Conservation (phyloP, 2,797 vertebrate species). For the Rhyacichthys aspro region DNA sequence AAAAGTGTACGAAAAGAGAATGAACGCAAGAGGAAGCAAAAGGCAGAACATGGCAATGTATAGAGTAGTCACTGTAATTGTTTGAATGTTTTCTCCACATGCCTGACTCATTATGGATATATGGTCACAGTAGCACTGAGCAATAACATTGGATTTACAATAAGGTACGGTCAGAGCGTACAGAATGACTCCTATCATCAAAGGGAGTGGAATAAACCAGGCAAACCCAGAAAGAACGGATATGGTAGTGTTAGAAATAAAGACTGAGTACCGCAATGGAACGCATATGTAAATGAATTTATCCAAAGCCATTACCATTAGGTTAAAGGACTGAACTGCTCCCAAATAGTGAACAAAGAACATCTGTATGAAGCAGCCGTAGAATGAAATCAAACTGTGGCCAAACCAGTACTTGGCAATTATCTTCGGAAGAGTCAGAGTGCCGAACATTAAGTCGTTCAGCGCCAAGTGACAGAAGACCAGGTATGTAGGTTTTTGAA, state of each 20-base stretch:
- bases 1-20: slow-evolving; percentile 76
- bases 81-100: slow-evolving; percentile 63
- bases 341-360: slow-evolving; percentile 78
- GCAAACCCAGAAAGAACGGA: slow-evolving; percentile 48
- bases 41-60: slow-evolving; percentile 72
- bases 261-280: slow-evolving; percentile 69
- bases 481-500: slow-evolving; percentile 78
- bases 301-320: slow-evolving; percentile 77
- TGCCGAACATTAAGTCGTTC: slow-evolving; percentile 74
- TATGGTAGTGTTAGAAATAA: slow-evolving; percentile 72
- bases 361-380: slow-evolving; percentile 72
- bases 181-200: slow-evolving; percentile 35
- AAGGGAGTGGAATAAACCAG: slow-evolving; percentile 58
- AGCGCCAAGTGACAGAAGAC: slow-evolving; percentile 77
- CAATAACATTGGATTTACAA: slow-evolving; percentile 76
- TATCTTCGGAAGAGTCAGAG: slow-evolving; percentile 74
- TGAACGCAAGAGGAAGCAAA: slow-evolving; percentile 73
- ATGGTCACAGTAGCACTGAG: slow-evolving; percentile 80
- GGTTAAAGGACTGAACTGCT: slow-evolving; percentile 65
- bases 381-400: slow-evolving; percentile 58
- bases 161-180: slow-evolving; percentile 63
- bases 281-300: slow-evolving; percentile 74
- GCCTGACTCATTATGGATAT: slow-evolving; percentile 74
- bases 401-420: slow-evolving; percentile 74
- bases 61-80: slow-evolving; percentile 46